Conservation (phyloP, 2,888 invertebrate genomes). For the Eueremaeus valkanovi region DNA sequence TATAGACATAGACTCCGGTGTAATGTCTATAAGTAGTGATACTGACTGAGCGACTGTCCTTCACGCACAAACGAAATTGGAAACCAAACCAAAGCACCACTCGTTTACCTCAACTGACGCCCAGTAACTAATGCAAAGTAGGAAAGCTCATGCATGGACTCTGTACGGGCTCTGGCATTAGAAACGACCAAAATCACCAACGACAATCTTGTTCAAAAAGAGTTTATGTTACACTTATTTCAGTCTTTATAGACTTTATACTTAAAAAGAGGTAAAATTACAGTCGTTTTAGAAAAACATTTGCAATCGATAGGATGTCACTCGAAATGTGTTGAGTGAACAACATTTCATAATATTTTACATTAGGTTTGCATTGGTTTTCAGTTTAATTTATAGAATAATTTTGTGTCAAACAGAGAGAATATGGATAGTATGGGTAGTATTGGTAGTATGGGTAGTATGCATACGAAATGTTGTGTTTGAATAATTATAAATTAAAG, state of each 20-base stretch:
- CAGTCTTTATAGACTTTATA: no score
- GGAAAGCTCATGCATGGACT: slow-evolving; percentile 10
- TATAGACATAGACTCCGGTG: no score
- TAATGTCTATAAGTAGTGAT: background rate
- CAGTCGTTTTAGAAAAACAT: slow-evolving; percentile 7
- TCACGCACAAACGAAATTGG: slow-evolving; percentile 33
- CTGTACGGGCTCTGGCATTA: slow-evolving; percentile 1
- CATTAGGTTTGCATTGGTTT: background rate
- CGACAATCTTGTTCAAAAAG: no score
- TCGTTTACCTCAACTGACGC: slow-evolving; percentile 31
- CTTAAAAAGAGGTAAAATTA: slow-evolving; percentile 28
- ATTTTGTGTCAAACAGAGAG: background rate
- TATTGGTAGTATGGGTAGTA: no score
- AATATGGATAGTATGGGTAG: no score
- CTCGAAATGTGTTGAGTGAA: background rate
- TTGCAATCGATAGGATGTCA: slow-evolving; percentile 3
- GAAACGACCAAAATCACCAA: background rate
- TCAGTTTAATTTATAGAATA: background rate
- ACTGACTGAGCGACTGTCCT: slow-evolving; percentile 12
- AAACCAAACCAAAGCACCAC: no score
- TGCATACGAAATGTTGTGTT: background rate
- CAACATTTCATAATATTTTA: background rate
- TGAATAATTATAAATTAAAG: slow-evolving; percentile 1
- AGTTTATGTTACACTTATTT: no score
- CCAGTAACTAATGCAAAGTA: slow-evolving; percentile 19